These are phyloP conservation scores for Herpailurus yagouaroundi DNA, from an alignment of 2,113 vertebrate genomes.

Conservation along the genomic window DNA sequence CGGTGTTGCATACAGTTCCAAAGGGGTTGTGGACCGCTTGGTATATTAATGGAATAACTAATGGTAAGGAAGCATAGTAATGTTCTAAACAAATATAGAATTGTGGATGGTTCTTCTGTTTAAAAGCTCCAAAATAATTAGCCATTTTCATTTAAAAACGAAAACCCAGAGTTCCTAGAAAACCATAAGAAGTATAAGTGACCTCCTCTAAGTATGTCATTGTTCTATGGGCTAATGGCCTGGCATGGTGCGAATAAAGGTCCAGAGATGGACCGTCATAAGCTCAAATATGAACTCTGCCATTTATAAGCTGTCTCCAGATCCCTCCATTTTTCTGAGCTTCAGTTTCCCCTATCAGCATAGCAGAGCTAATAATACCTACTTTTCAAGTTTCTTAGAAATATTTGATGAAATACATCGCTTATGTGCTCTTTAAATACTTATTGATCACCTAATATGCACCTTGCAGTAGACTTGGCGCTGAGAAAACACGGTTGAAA, in stretches of 20 bases:
- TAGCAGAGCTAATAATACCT: background rate
- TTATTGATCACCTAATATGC: background rate
- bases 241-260: background rate
- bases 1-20: background rate
- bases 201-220: background rate
- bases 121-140: background rate
- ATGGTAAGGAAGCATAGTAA: background rate
- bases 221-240: background rate
- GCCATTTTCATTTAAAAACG: background rate
- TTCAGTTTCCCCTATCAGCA: background rate
- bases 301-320: background rate
- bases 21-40: background rate
- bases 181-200: background rate
- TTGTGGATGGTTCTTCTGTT: background rate
- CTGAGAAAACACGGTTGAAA: background rate
- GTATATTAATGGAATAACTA: background rate
- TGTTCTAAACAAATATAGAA: background rate
- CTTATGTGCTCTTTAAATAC: background rate
- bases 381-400: conserved; percentile 16
- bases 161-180: background rate
- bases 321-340: background rate
- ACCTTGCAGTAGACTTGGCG: background rate
- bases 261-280: background rate
- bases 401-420: background rate
- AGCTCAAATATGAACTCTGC: background rate